phyloP scores from a whole-genome alignment of 1,140 invertebrate genomes.

The Cydia amplana region DNA sequence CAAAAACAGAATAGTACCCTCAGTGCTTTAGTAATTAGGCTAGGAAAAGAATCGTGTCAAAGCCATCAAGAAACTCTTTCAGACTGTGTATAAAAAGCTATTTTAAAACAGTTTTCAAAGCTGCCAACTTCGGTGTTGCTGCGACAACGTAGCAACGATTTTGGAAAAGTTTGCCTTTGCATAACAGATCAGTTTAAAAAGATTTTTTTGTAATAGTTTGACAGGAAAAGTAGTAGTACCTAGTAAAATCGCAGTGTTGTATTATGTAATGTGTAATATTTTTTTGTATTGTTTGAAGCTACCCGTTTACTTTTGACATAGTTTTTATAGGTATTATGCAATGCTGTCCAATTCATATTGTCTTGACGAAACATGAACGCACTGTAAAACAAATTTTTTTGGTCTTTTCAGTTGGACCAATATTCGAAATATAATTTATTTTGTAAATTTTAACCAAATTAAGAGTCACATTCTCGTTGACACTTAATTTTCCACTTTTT shows the following conservation, averaged over 20 bases:
- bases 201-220: neutral
- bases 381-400: too few species aligned
- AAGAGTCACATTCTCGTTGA: too few species aligned
- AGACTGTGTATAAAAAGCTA: conserved; percentile 5
- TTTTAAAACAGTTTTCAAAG: conserved; percentile 1
- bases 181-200: neutral
- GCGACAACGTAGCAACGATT: neutral
- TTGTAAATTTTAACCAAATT: too few species aligned
- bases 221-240: neutral
- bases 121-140: conserved; percentile 1
- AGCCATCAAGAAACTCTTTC: conserved; percentile 9
- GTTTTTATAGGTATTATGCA: too few species aligned
- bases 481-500: too few species aligned
- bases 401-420: too few species aligned
- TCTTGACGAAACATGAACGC: too few species aligned
- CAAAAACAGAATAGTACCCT: neutral
- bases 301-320: too few species aligned
- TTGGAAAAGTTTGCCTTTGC: conserved; percentile 14
- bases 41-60: conserved; percentile 10
- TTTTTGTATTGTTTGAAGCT: too few species aligned
- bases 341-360: too few species aligned
- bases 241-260: too few species aligned
- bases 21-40: conserved; percentile 20
- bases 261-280: neutral
- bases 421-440: too few species aligned